Evolutionary conservation across 92 coral and sea anemone species (phyloP), one percentile per base, ranked within the genome.

Genomic region (Blastomussa wellsi): DNA sequence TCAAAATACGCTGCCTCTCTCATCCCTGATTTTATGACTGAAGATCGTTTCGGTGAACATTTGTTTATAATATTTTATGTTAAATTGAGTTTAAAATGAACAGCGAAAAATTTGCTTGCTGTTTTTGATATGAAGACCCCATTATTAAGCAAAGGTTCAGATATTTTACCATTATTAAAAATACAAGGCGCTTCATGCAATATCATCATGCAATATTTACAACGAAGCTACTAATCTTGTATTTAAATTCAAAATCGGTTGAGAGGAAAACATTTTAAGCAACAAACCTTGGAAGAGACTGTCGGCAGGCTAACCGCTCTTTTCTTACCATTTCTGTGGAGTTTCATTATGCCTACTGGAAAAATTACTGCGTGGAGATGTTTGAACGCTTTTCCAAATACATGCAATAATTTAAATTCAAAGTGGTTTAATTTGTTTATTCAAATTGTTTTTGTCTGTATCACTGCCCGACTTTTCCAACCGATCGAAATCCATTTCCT

Each of bases 231-330:
- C 28, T 17, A 62, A 62, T 12, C 1, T 14, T n/a, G 79, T 16
- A n/a, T n/a, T n/a, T n/a, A n/a, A 49, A 17, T 74, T 42, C n/a
- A n/a, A 82, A 71, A 82, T 49, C 36, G 24, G 19, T 44, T 32
- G 5, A 35, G 15, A 12, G 44, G 29, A 72, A 10, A 71, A 28
- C 69, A 52, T 29, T n/a, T 28, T 7, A 24, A 59, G 69, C 35
- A 52, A 64, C 80, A 59, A 72, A 87, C 90, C 90, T 87, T 74
- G 66, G 22, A 48, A 26, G 84, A 62, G 22, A 80, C 69, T 10
- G 66, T 41, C 3, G 90, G 90, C n/a, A 87, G 84, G 69, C 90
- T 87, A 31, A 69, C 20, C 5, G 90, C 76, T 81, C 86, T 80
- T 60, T 55, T 35, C 71, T 72, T 82, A 11, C 71, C n/a, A 37